Conservation (phyloP, 2,113 vertebrate genomes). For the Pluvialis apricaria region DNA sequence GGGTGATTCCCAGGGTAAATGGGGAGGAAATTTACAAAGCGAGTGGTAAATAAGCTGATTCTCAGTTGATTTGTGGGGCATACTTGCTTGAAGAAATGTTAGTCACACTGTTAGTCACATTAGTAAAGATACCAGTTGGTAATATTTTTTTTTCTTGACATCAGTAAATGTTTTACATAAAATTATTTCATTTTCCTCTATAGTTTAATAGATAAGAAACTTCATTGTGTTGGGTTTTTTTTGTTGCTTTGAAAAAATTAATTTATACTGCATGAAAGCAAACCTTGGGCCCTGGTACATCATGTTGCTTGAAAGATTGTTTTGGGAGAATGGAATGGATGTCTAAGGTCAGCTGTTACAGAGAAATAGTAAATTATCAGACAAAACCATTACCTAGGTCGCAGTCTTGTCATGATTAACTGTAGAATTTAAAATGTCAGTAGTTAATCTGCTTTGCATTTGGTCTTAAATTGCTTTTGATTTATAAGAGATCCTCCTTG, state of each 20-base stretch:
- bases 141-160: not conserved
- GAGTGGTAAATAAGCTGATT: not conserved
- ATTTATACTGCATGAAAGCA: not conserved
- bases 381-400: not conserved
- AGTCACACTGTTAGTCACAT: not conserved
- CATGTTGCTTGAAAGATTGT: not conserved
- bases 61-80: not conserved
- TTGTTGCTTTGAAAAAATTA: not conserved
- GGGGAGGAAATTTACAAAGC: not conserved
- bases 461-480: not conserved
- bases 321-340: not conserved
- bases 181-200: not conserved
- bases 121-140: not conserved
- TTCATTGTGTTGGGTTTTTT: not conserved
- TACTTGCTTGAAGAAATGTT: not conserved
- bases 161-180: not conserved
- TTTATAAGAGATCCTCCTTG: not conserved
- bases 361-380: not conserved
- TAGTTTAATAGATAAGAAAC: not conserved
- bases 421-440: not conserved
- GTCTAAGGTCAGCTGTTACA: not conserved
- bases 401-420: not conserved
- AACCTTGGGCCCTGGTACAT: not conserved
- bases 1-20: not conserved
- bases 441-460: not conserved